Percentiles rank a stretch among this genome's conserved stretches.
Evolutionary conservation across 1,140 invertebrate genomes (phyloP).

Genomic region (Odontomachus brunneus): DNA sequence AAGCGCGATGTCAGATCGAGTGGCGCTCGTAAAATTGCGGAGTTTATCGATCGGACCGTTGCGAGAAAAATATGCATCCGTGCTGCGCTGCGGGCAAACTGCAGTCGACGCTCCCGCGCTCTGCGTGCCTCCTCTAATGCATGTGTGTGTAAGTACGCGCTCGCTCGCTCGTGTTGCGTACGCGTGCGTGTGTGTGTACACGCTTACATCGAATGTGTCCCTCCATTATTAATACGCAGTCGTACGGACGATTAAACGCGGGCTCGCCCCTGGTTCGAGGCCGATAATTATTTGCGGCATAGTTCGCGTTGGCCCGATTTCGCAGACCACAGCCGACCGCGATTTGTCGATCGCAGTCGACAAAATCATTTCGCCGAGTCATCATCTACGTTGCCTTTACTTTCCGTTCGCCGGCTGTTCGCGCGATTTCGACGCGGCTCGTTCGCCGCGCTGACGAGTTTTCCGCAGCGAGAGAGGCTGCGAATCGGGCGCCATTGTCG

Average conservation of each 20-base stretch:
- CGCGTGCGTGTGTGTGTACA: background rate
- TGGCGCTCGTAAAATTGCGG: slow-evolving; percentile 56
- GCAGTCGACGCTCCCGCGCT: slow-evolving; percentile 44
- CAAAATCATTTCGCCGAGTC: slow-evolving; percentile 61
- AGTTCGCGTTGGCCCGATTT: slow-evolving; percentile 70
- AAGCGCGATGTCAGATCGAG: slow-evolving; percentile 43
- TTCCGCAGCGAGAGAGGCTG: slow-evolving; percentile 11
- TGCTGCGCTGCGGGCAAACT: slow-evolving; percentile 55
- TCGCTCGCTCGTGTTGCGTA: background rate
- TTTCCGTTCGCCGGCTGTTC: slow-evolving; percentile 35
- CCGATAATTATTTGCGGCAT: slow-evolving; percentile 74
- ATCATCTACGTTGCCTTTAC: slow-evolving; percentile 60
- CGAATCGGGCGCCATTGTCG: slow-evolving; percentile 52
- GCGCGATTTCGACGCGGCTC: slow-evolving; percentile 41
- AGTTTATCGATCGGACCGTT: slow-evolving; percentile 54
- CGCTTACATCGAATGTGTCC: slow-evolving; percentile 46
- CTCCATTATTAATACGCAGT: slow-evolving; percentile 73
- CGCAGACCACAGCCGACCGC: slow-evolving; percentile 63
- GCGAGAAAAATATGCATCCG: slow-evolving; percentile 64
- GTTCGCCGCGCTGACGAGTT: slow-evolving; percentile 35
- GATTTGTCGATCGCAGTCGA: slow-evolving; percentile 56
- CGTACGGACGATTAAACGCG: slow-evolving; percentile 72
- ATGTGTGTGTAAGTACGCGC: background rate
- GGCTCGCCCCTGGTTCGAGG: slow-evolving; percentile 30
- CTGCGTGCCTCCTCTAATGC: background rate